Conservation (phyloP, 2,888 invertebrate genomes). For the Xestia ashworthii region DNA sequence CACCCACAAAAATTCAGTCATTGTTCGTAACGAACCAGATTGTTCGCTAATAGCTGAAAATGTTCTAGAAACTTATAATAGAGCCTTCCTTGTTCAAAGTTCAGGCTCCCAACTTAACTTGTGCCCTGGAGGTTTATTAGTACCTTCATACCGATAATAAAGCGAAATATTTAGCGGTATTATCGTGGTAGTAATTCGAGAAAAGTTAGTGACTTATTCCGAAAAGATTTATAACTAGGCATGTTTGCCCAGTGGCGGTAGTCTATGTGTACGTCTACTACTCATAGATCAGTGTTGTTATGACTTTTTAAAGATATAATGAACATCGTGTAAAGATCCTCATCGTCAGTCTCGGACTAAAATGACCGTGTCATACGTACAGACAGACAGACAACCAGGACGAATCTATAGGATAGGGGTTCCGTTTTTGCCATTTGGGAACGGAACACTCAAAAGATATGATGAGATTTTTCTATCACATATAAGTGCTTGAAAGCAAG, state of each 20-base stretch:
- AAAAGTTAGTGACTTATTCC: slow-evolving; percentile 5
- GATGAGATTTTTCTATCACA: not conserved
- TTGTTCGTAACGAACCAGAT: slow-evolving; percentile 45
- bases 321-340: not conserved
- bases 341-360: not conserved
- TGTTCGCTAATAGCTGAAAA: slow-evolving; percentile 57
- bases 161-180: not conserved
- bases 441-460: not conserved
- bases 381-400: too few relatives aligned
- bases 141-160: slow-evolving; percentile 19
- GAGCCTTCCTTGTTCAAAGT: slow-evolving; percentile 43
- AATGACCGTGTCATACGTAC: too few relatives aligned
- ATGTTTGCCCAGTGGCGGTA: not conserved
- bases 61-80: slow-evolving; percentile 62
- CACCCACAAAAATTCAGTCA: slow-evolving; percentile 23
- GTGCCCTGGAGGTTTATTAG: slow-evolving; percentile 35
- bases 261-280: not conserved
- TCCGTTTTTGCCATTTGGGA: not conserved
- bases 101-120: slow-evolving; percentile 31
- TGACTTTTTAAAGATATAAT: not conserved
- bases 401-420: not conserved
- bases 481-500: not conserved
- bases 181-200: not conserved
- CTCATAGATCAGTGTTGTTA: not conserved
- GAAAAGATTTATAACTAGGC: not conserved